Conservation (phyloP, 2,113 vertebrate species). For the Vulpes vulpes region DNA sequence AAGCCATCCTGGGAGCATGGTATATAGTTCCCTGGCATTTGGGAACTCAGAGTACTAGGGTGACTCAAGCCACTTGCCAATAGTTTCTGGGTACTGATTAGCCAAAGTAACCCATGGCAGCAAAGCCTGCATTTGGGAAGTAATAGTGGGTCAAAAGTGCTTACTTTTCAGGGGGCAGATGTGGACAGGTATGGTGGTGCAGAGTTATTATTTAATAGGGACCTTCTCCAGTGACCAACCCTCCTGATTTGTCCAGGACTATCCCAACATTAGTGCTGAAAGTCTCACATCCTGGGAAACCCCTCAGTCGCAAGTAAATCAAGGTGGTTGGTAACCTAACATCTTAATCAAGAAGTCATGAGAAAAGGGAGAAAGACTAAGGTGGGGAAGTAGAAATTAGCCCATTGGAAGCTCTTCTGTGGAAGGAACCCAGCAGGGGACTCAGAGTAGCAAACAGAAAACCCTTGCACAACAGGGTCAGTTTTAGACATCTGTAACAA, state of each 20-base stretch:
- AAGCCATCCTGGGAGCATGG: background rate
- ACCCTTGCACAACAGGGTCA: background rate
- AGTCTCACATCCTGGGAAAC: background rate
- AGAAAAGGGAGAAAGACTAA: background rate
- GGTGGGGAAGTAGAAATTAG: background rate
- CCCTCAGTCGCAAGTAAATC: background rate
- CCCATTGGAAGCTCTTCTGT: background rate
- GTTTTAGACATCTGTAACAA: background rate
- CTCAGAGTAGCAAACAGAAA: background rate
- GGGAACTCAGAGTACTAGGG: background rate
- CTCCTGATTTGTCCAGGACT: background rate
- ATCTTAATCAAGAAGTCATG: background rate
- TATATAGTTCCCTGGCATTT: background rate
- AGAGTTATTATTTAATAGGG: background rate
- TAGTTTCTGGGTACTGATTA: background rate
- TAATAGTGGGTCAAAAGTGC: background rate
- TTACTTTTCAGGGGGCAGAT: background rate
- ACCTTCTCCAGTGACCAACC: background rate
- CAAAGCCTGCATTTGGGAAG: background rate
- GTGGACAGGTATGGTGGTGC: background rate
- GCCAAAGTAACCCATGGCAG: background rate
- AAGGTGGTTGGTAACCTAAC: background rate
- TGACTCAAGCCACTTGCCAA: background rate
- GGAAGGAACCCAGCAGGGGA: background rate
- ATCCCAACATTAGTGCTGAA: background rate